Percentiles rank a stretch among this genome's conserved stretches.
These are phyloP conservation scores for Habroteleia sp. DNA, from an alignment of 2,888 invertebrate species.

Conservation along the genomic window DNA sequence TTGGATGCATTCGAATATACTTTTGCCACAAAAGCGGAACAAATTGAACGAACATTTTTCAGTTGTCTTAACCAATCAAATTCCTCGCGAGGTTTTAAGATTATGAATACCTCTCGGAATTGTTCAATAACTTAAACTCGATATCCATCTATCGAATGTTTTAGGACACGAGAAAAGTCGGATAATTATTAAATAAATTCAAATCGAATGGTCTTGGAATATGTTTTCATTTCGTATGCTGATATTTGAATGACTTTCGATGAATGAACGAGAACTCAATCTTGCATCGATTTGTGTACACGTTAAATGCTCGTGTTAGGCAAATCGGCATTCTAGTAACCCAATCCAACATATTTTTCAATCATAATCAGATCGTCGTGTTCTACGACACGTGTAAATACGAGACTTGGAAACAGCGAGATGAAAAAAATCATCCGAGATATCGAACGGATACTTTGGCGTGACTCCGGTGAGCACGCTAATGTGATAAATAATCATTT, in stretches of 20 bases:
- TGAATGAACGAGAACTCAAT: constrained; percentile 49
- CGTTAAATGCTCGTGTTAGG: constrained; percentile 19
- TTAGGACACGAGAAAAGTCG: neutral
- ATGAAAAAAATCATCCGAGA: constrained; percentile 52
- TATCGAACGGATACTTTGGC: constrained; percentile 53
- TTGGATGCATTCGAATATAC: no score
- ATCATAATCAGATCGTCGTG: constrained; percentile 55
- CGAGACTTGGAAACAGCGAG: constrained; percentile 39
- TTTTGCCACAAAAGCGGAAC: no score
- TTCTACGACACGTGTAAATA: constrained; percentile 63
- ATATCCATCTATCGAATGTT: neutral
- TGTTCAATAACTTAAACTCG: constrained; percentile 1
- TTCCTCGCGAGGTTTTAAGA: no score
- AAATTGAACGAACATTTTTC: no score
- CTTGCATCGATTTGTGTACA: constrained; percentile 19
- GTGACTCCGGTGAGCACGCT: constrained; percentile 39
- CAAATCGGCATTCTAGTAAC: constrained; percentile 57
- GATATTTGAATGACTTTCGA: constrained; percentile 28
- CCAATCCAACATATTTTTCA: constrained; percentile 57
- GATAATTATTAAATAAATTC: constrained; percentile 18
- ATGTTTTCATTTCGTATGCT: constrained; percentile 6
- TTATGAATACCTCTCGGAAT: no score
- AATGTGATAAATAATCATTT: constrained; percentile 61
- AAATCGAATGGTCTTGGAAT: no score
- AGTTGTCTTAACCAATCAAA: no score